Conservation (phyloP, 2,113 vertebrate species). For the Larimichthys polyactis region DNA sequence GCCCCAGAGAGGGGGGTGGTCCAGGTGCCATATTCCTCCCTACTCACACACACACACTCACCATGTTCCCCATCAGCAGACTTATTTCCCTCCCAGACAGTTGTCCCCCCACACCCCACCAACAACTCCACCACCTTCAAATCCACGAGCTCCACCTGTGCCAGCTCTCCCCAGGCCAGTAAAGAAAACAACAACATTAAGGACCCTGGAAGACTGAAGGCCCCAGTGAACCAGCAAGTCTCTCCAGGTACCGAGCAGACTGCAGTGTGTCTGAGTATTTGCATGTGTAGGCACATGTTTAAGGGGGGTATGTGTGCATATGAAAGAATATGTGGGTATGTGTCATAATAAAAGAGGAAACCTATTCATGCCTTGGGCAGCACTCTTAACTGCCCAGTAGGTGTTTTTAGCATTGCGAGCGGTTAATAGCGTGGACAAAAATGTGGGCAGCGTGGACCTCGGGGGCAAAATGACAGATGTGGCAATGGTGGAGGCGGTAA, state of each 20-base stretch:
- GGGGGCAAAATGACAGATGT: constrained; percentile 74
- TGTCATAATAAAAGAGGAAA: constrained; percentile 53
- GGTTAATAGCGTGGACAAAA: constrained; percentile 74
- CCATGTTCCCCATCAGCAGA: constrained; percentile 55
- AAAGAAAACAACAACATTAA: constrained; percentile 65
- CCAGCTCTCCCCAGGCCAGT: constrained; percentile 60
- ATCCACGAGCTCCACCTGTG: constrained; percentile 67
- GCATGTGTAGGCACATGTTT: constrained; percentile 35
- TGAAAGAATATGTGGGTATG: constrained; percentile 47
- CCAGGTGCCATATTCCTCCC: constrained; percentile 76
- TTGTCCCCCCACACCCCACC: neutral
- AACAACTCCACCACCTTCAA: constrained; percentile 54
- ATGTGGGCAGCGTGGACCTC: constrained; percentile 61
- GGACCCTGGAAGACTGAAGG: constrained; percentile 34
- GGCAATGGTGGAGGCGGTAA: constrained; percentile 54
- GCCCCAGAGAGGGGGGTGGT: constrained; percentile 71
- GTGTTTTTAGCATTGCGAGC: constrained; percentile 61
- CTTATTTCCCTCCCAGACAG: constrained; percentile 48
- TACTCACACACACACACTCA: constrained; percentile 54
- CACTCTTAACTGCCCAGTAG: constrained; percentile 56
- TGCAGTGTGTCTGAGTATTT: constrained; percentile 37
- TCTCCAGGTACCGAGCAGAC: constrained; percentile 45
- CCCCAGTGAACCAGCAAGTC: constrained; percentile 37
- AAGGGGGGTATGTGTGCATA: constrained; percentile 19
- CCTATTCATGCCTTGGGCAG: constrained; percentile 55